Evolutionary conservation across 2,113 vertebrate species (phyloP).

Genomic region (Colistium nudipinnis): DNA sequence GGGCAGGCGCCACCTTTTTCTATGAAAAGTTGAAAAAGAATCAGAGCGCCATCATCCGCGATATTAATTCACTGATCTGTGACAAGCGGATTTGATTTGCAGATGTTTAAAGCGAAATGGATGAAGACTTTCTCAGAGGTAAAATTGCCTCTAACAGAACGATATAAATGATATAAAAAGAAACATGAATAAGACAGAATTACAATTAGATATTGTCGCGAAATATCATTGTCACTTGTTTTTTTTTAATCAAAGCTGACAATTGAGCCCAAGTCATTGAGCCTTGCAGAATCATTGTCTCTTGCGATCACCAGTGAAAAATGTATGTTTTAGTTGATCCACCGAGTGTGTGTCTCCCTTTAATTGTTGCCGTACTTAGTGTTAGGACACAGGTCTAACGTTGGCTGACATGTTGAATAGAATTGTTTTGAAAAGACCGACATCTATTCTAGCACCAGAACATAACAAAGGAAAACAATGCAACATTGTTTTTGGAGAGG

Average conservation of each 20-base stretch:
- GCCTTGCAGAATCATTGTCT: conserved; percentile 19
- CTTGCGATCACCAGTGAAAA: conserved; percentile 33
- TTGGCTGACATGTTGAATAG: conserved; percentile 32
- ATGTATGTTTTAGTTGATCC: conserved; percentile 38
- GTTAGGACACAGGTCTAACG: conserved; percentile 6
- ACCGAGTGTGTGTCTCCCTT: conserved; percentile 10
- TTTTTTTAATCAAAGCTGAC: conserved; percentile 11
- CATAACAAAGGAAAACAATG: conserved; percentile 17
- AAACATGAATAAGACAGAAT: background rate
- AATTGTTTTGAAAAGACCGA: conserved; percentile 12
- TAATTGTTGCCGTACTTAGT: no score
- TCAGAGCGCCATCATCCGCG: conserved; percentile 24
- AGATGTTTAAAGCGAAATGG: conserved; percentile 12
- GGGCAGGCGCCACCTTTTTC: conserved; percentile 3
- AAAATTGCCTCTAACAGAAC: background rate
- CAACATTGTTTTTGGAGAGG: conserved; percentile 19
- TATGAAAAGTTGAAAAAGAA: conserved; percentile 29
- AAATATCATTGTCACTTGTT: no score
- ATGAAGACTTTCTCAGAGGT: conserved; percentile 12
- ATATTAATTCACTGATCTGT: conserved; percentile 5
- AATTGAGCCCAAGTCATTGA: no score
- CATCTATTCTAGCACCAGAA: conserved; percentile 30
- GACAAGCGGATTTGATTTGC: conserved; percentile 9
- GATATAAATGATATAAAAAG: conserved; percentile 2
- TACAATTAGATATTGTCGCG: background rate